Evolutionary conservation across 2,113 vertebrate species (phyloP).

Genomic region (Bothrops jararaca): DNA sequence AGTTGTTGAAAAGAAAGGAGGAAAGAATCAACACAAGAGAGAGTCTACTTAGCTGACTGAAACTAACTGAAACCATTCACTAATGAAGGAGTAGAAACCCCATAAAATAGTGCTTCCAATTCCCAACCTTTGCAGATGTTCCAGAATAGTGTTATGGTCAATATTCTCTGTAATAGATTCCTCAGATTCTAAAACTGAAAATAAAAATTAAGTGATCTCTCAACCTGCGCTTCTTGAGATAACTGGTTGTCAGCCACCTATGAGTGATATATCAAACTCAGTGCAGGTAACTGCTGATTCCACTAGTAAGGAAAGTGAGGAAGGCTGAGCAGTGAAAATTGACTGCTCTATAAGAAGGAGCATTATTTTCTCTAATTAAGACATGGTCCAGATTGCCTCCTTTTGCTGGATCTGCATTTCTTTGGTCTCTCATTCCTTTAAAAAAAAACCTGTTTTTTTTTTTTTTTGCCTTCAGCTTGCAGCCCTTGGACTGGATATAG

Average conservation of each 20-base stretch:
- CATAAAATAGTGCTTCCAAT: not conserved
- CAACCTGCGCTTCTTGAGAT: not conserved
- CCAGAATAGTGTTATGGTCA: not conserved
- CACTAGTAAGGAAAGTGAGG: not conserved
- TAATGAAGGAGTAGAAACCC: not conserved
- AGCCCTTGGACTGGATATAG: not conserved
- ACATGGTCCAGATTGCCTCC: not conserved
- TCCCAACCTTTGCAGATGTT: not conserved
- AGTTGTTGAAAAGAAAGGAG: not conserved
- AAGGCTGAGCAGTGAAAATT: not conserved
- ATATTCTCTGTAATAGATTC: not conserved
- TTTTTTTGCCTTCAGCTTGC: not conserved
- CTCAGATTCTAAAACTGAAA: not conserved
- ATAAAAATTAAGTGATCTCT: not conserved
- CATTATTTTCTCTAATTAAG: not conserved
- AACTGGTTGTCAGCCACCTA: not conserved
- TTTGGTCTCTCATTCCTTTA: not conserved
- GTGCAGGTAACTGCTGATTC: not conserved
- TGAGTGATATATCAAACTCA: not conserved
- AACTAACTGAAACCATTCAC: not conserved
- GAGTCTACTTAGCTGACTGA: not conserved
- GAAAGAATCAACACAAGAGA: not conserved
- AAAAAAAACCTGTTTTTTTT: not conserved
- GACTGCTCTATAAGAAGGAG: not conserved
- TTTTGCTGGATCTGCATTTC: not conserved